Base-by-base conservation (phyloP, 2,797 vertebrate genomes). In the Bufotes viridis region DNA sequence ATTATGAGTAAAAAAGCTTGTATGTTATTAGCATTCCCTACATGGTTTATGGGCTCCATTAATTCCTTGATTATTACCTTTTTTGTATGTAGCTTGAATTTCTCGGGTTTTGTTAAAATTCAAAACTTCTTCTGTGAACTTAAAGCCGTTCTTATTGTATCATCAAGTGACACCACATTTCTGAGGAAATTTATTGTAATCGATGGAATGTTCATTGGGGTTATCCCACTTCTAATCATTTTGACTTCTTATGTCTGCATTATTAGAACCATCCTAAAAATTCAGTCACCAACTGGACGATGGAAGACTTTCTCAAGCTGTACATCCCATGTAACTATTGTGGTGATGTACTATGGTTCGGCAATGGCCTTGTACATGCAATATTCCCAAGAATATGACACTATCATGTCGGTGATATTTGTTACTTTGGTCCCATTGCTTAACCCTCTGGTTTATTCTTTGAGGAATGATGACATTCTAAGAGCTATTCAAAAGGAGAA, bases 271-370 rank as follows among this genome's bases (percentile, higher is more conserved):
- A 87, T 92, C 20, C 18, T 91, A 8, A 91, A 75, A 60, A 91
- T 92, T 72, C 80, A 87, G 51, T 90, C 90, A 0, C 72, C 82
- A 1, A 15, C 34, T 0, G 91, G 92, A 72, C 87, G 89, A 57
- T 65, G 53, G 42, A 92, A 91, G 55, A 86, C 90, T 26, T 90
- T 92, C 74, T 91, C 90, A 53, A 92, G 85, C 0, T 92, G 92
- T 17, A 87, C 90, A n/a, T 91, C 92, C 18, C 92, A 92, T 72
- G 86, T 92, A 57, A 90, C 88, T 0, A 86, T 92, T 9, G 90
- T 92, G 1, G 74, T 88, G 0, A 58, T 92, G 83, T 92, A 90
- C 76, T 92, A 92, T 24, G 92, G 91, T 18, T 89, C 92, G 26
- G 22, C 90, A 57, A 89, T 93, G 29, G 91, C 90, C 58, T 91